These are phyloP conservation scores for Tympanoctomys barrerae DNA, from an alignment of 2,797 vertebrate genomes.

Conservation along the genomic window DNA sequence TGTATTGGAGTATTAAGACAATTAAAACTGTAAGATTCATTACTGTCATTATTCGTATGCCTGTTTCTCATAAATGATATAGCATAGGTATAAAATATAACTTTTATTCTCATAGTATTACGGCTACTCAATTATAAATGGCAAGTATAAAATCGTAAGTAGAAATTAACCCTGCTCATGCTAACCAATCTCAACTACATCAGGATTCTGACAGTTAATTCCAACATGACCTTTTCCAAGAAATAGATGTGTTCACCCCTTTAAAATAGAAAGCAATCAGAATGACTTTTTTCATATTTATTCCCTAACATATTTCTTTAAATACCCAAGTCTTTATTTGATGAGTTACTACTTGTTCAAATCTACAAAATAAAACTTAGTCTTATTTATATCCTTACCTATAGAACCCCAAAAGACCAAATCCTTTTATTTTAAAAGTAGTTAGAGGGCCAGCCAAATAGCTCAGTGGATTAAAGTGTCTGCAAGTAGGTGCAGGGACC, in stretches of 20 bases:
- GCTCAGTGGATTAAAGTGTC: no score
- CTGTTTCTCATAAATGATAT: conserved; percentile 43
- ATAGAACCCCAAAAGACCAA: neutral
- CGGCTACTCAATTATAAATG: conserved; percentile 4
- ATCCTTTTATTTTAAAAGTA: neutral
- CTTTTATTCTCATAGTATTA: neutral
- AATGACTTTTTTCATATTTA: conserved; percentile 1
- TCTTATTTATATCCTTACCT: neutral
- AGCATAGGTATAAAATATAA: neutral
- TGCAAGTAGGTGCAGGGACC: no score
- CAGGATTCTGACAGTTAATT: neutral
- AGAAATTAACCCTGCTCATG: neutral
- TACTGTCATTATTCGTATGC: neutral
- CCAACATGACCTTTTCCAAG: neutral
- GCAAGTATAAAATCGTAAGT: neutral
- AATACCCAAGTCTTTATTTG: neutral
- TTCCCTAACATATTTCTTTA: neutral
- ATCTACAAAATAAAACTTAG: neutral
- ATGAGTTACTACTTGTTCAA: neutral
- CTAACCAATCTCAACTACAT: neutral
- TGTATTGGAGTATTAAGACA: neutral
- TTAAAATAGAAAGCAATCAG: neutral
- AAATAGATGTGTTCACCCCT: neutral
- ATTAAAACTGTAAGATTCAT: neutral
- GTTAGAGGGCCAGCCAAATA: no score